Evolutionary conservation across 2,797 vertebrate species (phyloP).

Genomic region (Cirrhinus molitorella): DNA sequence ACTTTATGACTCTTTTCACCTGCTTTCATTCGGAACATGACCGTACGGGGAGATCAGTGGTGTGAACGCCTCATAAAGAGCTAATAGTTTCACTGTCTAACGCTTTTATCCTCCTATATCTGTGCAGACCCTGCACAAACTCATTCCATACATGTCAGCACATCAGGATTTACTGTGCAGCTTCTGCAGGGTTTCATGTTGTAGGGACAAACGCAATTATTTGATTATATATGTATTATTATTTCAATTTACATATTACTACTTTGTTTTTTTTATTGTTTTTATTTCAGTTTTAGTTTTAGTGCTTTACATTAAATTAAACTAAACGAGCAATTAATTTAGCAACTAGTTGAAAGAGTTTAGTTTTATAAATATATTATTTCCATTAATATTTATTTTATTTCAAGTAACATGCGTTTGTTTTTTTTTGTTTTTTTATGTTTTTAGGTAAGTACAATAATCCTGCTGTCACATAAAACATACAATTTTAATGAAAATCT

Average conservation of each 20-base stretch:
- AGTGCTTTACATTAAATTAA: no score
- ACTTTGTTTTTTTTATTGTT: no score
- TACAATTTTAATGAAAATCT: not conserved
- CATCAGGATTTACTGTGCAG: not conserved
- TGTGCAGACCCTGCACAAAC: not conserved
- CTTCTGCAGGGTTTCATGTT: not conserved
- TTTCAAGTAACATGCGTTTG: not conserved
- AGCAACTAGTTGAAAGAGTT: no score
- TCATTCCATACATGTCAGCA: not conserved
- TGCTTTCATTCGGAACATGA: not conserved
- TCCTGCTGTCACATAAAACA: no score
- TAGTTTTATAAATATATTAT: no score
- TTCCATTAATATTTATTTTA: not conserved
- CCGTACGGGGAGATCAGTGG: not conserved
- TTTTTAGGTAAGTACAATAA: not conserved
- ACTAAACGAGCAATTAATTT: no score
- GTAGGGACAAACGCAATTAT: not conserved
- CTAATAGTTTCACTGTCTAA: not conserved
- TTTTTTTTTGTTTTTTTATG: not conserved
- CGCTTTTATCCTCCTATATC: not conserved
- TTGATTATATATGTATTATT: no score
- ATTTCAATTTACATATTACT: no score
- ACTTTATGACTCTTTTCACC: not conserved
- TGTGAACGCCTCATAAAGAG: slow-evolving; percentile 7
- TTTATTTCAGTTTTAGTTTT: no score